These are phyloP conservation scores for Amphipoea oculea DNA, from an alignment of 2,888 invertebrate species.

Conservation along the genomic window DNA sequence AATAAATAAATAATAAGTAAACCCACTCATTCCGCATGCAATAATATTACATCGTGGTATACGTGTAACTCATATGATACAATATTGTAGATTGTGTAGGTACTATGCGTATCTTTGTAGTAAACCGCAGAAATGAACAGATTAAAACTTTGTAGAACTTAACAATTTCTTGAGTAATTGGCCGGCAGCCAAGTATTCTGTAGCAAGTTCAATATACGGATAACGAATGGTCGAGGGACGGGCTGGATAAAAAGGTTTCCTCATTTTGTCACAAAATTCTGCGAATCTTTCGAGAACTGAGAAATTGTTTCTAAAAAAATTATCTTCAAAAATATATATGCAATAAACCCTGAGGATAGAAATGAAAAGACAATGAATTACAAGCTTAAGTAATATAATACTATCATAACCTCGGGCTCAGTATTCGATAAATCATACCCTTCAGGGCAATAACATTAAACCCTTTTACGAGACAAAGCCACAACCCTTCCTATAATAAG, in stretches of 20 bases:
- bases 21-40: neutral
- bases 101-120: constrained; percentile 8
- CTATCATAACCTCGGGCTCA: constrained; percentile 18
- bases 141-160: constrained; percentile 60
- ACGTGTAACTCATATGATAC: neutral
- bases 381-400: constrained; percentile 5
- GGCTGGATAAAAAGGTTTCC: constrained; percentile 21
- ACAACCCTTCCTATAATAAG: constrained; percentile 38
- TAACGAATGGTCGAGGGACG: constrained; percentile 38
- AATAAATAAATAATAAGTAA: too few relatives aligned
- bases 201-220: constrained; percentile 43
- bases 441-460: constrained; percentile 35
- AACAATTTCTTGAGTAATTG: constrained; percentile 51
- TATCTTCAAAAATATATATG: neutral
- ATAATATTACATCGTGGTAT: neutral
- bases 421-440: constrained; percentile 30
- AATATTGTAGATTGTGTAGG: constrained; percentile 4
- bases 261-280: constrained; percentile 16
- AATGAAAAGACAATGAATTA: neutral
- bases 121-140: constrained; percentile 43
- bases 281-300: neutral
- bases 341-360: neutral
- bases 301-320: neutral
- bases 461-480: constrained; percentile 39
- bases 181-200: constrained; percentile 50